These are phyloP conservation scores for Camponotus fellah DNA, from an alignment of 2,888 invertebrate species.

Conservation along the genomic window DNA sequence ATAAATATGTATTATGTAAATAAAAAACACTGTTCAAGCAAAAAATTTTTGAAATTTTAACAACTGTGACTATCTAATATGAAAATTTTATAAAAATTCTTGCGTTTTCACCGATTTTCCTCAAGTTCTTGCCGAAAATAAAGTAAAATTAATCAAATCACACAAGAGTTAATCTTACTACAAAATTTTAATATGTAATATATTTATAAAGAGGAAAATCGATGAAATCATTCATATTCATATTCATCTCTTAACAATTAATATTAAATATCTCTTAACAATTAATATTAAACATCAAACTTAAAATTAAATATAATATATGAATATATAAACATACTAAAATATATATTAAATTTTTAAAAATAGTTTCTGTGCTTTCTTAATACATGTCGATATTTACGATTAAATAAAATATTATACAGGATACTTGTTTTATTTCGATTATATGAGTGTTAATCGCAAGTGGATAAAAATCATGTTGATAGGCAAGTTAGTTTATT, in stretches of 20 bases:
- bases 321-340: not conserved
- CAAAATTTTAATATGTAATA: not conserved
- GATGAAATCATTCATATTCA: slow-evolving; percentile 5
- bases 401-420: not conserved
- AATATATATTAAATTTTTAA: not conserved
- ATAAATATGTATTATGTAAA: slow-evolving; percentile 66
- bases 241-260: not conserved
- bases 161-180: too few relatives aligned
- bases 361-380: not conserved
- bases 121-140: not conserved
- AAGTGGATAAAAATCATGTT: not conserved
- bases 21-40: slow-evolving; percentile 55
- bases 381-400: not conserved
- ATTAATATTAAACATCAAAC: slow-evolving; percentile 3
- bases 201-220: not conserved
- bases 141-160: not conserved
- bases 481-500: not conserved
- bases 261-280: not conserved
- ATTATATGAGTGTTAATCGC: not conserved
- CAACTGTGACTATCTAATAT: slow-evolving; percentile 7
- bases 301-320: not conserved
- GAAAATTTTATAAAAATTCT: slow-evolving; percentile 17
- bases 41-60: not conserved
- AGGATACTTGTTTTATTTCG: not conserved
- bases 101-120: not conserved